Evolutionary conservation across 2,113 vertebrate genomes (phyloP).

Genomic region (Passerina amoena): DNA sequence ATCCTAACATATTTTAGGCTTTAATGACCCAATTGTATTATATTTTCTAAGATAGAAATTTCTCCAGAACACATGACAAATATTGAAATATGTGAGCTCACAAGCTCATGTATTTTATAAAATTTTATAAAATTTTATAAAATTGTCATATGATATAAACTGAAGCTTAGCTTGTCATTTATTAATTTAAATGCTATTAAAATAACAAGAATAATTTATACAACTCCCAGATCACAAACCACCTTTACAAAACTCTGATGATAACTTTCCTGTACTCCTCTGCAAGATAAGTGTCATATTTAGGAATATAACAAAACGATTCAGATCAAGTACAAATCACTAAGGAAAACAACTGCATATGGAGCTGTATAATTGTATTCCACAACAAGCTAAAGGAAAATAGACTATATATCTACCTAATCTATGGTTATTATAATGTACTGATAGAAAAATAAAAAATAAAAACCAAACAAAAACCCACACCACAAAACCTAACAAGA

Average conservation of each 20-base stretch:
- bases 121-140: no score
- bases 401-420: not conserved
- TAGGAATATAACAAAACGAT: not conserved
- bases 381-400: not conserved
- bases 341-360: not conserved
- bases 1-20: slow-evolving; percentile 34
- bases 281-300: slow-evolving; percentile 61
- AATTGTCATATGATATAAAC: slow-evolving; percentile 30
- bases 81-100: not conserved
- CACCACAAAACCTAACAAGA: not conserved
- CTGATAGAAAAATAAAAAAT: not conserved
- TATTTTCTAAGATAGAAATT: not conserved
- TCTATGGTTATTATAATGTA: not conserved
- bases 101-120: no score
- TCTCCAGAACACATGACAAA: not conserved
- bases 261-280: slow-evolving; percentile 35
- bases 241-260: slow-evolving; percentile 50
- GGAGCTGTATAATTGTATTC: not conserved
- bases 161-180: slow-evolving; percentile 48
- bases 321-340: not conserved
- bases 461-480: not conserved
- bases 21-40: not conserved
- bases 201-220: slow-evolving; percentile 12
- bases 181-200: slow-evolving; percentile 64
- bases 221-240: slow-evolving; percentile 32